Evolutionary conservation across 2,797 vertebrate species (phyloP).

Genomic region (Hydrocynus forskahlii): DNA sequence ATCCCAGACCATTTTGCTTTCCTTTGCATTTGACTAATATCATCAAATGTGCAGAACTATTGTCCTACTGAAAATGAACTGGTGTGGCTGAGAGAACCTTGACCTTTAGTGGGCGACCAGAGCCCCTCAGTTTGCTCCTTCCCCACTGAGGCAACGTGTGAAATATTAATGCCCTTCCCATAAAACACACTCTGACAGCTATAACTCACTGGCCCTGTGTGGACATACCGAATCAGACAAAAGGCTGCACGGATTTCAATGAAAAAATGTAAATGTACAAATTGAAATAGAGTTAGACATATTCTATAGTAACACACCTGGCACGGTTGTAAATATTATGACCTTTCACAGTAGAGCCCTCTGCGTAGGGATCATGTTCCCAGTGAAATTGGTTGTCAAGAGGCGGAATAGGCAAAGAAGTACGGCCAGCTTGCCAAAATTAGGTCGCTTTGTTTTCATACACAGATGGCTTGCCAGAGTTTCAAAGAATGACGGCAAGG

Average conservation of each 20-base stretch:
- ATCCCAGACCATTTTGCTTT: neutral
- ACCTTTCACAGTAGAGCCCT: constrained; percentile 35
- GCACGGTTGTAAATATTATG: constrained; percentile 36
- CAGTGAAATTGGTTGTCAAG: constrained; percentile 30
- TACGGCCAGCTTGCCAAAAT: constrained; percentile 42
- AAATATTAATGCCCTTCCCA: constrained; percentile 60
- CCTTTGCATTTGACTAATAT: neutral
- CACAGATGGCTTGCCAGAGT: constrained; percentile 19
- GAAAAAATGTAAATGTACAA: neutral
- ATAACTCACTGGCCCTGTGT: constrained; percentile 10
- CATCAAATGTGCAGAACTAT: constrained; percentile 42
- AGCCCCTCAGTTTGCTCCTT: constrained; percentile 54
- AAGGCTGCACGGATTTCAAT: neutral
- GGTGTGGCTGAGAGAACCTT: constrained; percentile 52
- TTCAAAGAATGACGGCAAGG: constrained; percentile 3
- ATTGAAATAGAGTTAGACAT: constrained; percentile 2
- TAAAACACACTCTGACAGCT: constrained; percentile 39
- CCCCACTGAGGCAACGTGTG: constrained; percentile 46
- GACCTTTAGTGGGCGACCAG: constrained; percentile 60
- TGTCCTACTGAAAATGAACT: constrained; percentile 39
- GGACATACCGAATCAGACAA: neutral
- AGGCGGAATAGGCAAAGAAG: constrained; percentile 36
- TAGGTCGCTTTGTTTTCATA: constrained; percentile 39
- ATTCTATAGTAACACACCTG: constrained; percentile 10
- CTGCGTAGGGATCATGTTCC: constrained; percentile 31